These are phyloP conservation scores for Rynchops niger DNA, from an alignment of 2,113 vertebrate genomes.

Conservation along the genomic window DNA sequence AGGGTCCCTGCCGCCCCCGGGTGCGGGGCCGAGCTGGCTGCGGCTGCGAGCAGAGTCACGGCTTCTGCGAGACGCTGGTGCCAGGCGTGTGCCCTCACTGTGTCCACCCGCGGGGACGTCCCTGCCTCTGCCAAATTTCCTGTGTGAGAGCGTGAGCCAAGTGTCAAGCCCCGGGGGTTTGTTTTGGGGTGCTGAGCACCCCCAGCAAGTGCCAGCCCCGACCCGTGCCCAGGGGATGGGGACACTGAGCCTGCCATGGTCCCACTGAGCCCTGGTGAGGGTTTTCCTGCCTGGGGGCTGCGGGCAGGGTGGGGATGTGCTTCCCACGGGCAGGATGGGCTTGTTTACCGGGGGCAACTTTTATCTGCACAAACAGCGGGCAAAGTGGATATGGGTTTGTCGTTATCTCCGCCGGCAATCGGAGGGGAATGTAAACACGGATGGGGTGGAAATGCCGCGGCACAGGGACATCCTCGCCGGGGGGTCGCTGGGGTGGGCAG, in stretches of 20 bases:
- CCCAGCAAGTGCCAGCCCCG: not conserved
- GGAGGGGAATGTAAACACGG: conserved; percentile 56
- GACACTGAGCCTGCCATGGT: accelerated
- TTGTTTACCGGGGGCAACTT: conserved; percentile 58
- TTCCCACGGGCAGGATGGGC: conserved; percentile 45
- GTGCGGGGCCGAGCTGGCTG: not conserved
- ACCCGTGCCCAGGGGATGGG: not conserved
- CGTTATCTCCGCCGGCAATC: conserved; percentile 8
- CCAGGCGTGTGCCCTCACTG: accelerated
- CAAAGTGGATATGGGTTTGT: not conserved
- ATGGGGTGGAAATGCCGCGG: not conserved
- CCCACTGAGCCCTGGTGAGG: accelerated
- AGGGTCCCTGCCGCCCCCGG: not conserved
- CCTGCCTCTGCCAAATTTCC: not conserved
- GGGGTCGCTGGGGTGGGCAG: not conserved
- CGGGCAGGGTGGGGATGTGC: not conserved
- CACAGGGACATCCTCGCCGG: not conserved
- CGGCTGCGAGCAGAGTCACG: not conserved
- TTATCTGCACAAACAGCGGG: conserved; percentile 36
- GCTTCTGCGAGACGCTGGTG: not conserved
- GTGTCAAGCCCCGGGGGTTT: accelerated
- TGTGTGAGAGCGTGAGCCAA: not conserved
- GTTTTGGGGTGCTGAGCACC: not conserved
- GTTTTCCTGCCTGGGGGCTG: not conserved
- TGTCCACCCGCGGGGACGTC: accelerated